A percentile compares a stretch with the other conserved stretches of the same genome.
These are phyloP conservation scores for Ctenodactylus gundi DNA, from an alignment of 2,113 vertebrate species.

Conservation along the genomic window DNA sequence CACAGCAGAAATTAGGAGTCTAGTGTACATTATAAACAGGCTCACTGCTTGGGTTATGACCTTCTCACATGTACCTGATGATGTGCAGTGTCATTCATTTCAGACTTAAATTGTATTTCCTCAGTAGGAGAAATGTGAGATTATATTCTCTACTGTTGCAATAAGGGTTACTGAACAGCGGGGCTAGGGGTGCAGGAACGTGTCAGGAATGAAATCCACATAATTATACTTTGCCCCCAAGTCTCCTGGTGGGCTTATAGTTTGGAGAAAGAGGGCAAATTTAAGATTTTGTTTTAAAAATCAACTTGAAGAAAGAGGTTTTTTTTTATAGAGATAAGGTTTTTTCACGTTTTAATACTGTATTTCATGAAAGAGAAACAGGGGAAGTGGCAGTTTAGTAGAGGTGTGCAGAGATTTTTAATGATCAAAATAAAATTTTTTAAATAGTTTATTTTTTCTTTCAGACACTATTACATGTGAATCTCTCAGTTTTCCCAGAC, in stretches of 20 bases:
- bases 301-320: slow-evolving; percentile 53
- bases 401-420: background rate
- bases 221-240: slow-evolving; percentile 64
- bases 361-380: slow-evolving; percentile 40
- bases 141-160: slow-evolving; percentile 56
- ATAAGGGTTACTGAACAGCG: slow-evolving; percentile 42
- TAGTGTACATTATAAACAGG: slow-evolving; percentile 64
- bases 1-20: slow-evolving; percentile 67
- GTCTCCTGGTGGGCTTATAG: background rate
- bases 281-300: slow-evolving; percentile 60
- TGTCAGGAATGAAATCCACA: slow-evolving; percentile 53
- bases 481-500: background rate
- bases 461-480: background rate
- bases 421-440: slow-evolving; percentile 25
- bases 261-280: slow-evolving; percentile 42
- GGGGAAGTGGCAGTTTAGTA: background rate
- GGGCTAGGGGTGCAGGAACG: slow-evolving; percentile 41
- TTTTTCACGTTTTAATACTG: slow-evolving; percentile 38
- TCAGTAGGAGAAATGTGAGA: slow-evolving; percentile 61
- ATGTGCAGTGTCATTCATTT: slow-evolving; percentile 56
- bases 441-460: slow-evolving; percentile 1
- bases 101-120: slow-evolving; percentile 54
- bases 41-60: slow-evolving; percentile 54
- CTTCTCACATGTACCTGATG: slow-evolving; percentile 66
- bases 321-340: slow-evolving; percentile 16